A percentile compares a stretch with the other conserved stretches of the same genome.
Conservation (phyloP, 35 echinoderm and acorn worm genomes). For the Acanthaster planci region DNA sequence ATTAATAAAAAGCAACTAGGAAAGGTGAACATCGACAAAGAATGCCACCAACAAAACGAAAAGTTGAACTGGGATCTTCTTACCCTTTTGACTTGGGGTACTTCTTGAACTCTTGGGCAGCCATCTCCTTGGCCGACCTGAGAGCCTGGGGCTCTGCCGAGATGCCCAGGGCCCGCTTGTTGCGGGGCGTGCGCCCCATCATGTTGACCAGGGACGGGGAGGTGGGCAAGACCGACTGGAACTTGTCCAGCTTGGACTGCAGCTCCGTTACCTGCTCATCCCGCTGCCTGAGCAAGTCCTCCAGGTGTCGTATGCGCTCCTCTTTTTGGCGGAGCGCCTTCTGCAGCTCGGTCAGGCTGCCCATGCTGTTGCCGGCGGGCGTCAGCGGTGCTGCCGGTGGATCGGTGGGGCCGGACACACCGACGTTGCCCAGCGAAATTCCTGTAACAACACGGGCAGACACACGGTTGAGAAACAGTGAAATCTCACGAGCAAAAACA, state of each 20-base stretch:
- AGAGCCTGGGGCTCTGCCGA: slow-evolving; percentile 84
- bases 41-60: too few relatives aligned
- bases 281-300: slow-evolving; percentile 47
- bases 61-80: background rate
- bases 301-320: slow-evolving; percentile 69
- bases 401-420: background rate
- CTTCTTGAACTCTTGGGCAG: slow-evolving; percentile 71
- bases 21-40: too few relatives aligned
- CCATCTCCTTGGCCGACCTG: slow-evolving; percentile 68
- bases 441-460: background rate
- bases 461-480: background rate
- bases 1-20: too few relatives aligned
- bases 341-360: slow-evolving; percentile 82
- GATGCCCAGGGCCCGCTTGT: slow-evolving; percentile 77
- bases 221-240: slow-evolving; percentile 80
- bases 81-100: slow-evolving; percentile 88
- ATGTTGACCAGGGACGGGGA: slow-evolving; percentile 58
- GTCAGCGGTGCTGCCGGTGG: background rate
- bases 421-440: slow-evolving; percentile 3
- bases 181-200: slow-evolving; percentile 53
- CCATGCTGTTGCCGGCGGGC: slow-evolving; percentile 53
- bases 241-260: slow-evolving; percentile 83
- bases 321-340: slow-evolving; percentile 80
- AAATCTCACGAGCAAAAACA: background rate
- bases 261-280: slow-evolving; percentile 80